Base-by-base conservation (phyloP, 1,140 invertebrate genomes). In the Conopomorpha cramerella region DNA sequence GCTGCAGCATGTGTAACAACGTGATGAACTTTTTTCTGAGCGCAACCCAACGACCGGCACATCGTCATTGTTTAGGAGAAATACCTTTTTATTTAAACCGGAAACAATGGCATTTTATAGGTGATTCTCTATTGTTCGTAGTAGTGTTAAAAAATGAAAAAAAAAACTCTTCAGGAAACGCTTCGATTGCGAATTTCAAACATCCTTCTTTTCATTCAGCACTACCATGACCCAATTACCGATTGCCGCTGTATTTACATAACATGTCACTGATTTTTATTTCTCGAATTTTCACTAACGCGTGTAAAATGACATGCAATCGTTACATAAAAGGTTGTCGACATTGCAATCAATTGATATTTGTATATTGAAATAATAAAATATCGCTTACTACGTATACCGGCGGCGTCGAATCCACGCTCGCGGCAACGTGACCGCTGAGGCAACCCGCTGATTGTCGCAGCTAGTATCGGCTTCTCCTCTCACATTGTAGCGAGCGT, bases 61-160 rank as follows among this genome's bases (percentile, higher is more conserved):
- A n/a, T n/a, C n/a, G 38, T 36, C 41, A 41, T 42, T 49, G 49
- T 55, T 52, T 51, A n/a, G n/a, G n/a, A n/a, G n/a, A n/a, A n/a
- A n/a, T n/a, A n/a, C n/a, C n/a, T n/a, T n/a, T n/a, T 49, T 62
- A 53, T 54, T 60, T 30, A 39, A 36, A 42, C 37, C 38, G 34
- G 36, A 32, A 70, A 63, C 71, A 71, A 71, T 42, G 63, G 43
- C 48, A 45, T 35, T 67, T 43, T 63, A 51, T 37, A 44, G 47
- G 48, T 57, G 52, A 54, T 59, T 58, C 53, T 58, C 51, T 51
- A 73, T 74, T 74, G 64, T 74, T 68, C 51, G 52, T 49, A 28
- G 43, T 48, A 31, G 46, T 39, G 50, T 55, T 46, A 48, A 35
- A 45, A 44, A 40, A 28, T 40, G 43, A 47, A 55, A 53, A 55